A percentile compares a stretch with the other conserved stretches of the same genome.
Conservation (phyloP, 2,113 vertebrate genomes). For the Andinoacara biseriatus region DNA sequence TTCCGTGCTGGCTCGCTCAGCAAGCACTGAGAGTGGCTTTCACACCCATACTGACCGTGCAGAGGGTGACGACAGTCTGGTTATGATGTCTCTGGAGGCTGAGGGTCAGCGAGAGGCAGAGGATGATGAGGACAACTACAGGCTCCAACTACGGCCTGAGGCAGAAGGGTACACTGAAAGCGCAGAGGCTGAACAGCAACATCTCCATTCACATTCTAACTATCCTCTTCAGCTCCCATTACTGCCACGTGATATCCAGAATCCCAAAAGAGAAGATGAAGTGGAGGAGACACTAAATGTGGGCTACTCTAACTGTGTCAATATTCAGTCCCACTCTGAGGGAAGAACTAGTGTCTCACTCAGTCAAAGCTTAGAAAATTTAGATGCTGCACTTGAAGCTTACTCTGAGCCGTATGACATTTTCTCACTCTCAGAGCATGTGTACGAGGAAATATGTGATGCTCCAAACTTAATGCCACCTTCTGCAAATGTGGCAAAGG, state of each 20-base stretch:
- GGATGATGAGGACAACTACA: conserved; percentile 64
- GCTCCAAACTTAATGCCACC: conserved; percentile 53
- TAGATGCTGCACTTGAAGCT: conserved; percentile 72
- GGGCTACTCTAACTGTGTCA: conserved; percentile 91
- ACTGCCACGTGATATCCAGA: conserved; percentile 74
- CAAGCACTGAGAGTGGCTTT: conserved; percentile 95
- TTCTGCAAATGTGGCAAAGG: conserved; percentile 11
- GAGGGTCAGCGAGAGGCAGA: conserved; percentile 76
- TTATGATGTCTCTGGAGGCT: conserved; percentile 60
- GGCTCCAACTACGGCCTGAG: conserved; percentile 74
- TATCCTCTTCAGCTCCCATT: conserved; percentile 79
- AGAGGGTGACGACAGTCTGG: conserved; percentile 88
- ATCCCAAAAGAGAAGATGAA: conserved; percentile 81
- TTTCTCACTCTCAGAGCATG: conserved; percentile 90
- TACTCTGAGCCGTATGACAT: conserved; percentile 92
- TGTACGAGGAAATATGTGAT: conserved; percentile 95
- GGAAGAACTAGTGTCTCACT: conserved; percentile 47
- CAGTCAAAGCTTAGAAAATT: conserved; percentile 25
- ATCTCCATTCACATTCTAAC: conserved; percentile 63
- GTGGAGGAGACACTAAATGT: conserved; percentile 85
- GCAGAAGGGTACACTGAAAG: conserved; percentile 93
- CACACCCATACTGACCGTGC: conserved; percentile 94
- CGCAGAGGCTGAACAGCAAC: conserved; percentile 87
- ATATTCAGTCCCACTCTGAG: conserved; percentile 78
- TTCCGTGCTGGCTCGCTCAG: conserved; percentile 86